Evolutionary conservation across 1,140 invertebrate genomes (phyloP).

Genomic region (Heliconius eleuchia): DNA sequence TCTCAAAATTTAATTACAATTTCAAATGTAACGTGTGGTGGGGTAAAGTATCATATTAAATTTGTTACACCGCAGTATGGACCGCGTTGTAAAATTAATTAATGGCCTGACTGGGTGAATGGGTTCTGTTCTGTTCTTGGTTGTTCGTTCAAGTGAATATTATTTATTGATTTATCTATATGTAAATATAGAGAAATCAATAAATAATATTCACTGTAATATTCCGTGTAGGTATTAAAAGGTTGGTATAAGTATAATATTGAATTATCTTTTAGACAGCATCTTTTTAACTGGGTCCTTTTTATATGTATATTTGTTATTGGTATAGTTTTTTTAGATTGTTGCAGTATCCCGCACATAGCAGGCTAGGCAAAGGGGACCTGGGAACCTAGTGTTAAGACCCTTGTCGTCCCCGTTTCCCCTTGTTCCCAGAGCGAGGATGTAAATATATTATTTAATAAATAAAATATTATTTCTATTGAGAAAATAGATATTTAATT

Average conservation of each 20-base stretch:
- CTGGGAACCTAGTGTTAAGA: too few relatives aligned
- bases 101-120: neutral
- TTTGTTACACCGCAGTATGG: conserved; percentile 3
- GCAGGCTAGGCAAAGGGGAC: too few relatives aligned
- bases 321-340: too few relatives aligned
- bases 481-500: too few relatives aligned
- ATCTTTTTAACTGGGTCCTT: too few relatives aligned
- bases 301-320: too few relatives aligned
- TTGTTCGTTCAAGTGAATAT: neutral
- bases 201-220: too few relatives aligned
- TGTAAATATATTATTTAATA: too few relatives aligned
- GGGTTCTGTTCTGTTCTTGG: neutral
- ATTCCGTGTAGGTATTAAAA: neutral
- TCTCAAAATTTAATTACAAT: conserved; percentile 1
- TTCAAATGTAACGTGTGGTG: conserved; percentile 2
- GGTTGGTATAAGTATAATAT: neutral
- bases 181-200: neutral
- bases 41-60: conserved; percentile 6
- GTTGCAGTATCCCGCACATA: too few relatives aligned
- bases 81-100: conserved; percentile 12
- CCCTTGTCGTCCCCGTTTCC: too few relatives aligned
- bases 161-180: conserved; percentile 8
- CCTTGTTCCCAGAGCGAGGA: too few relatives aligned
- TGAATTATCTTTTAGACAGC: neutral
- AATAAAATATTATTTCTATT: too few relatives aligned